Evolutionary conservation across 2,113 vertebrate species (phyloP).

Genomic region (Laticauda laticaudata): DNA sequence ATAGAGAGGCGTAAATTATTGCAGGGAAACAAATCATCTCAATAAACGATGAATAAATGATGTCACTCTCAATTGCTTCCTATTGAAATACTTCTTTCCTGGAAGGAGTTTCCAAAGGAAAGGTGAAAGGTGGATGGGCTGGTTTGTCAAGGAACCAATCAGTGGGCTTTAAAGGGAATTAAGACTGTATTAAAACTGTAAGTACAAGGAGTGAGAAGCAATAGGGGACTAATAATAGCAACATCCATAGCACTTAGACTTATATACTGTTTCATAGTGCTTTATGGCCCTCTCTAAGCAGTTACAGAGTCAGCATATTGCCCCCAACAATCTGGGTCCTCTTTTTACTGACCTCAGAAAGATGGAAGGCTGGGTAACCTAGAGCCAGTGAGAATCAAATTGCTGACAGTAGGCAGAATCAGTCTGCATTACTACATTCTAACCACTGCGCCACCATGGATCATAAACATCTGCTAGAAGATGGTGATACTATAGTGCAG

Average conservation of each 20-base stretch:
- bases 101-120: neutral
- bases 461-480: neutral
- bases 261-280: too few relatives aligned
- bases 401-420: too few relatives aligned
- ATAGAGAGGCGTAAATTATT: neutral
- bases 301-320: too few relatives aligned
- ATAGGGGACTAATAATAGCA: neutral
- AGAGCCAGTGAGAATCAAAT: too few relatives aligned
- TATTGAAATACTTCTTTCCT: neutral
- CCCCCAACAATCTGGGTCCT: too few relatives aligned
- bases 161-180: neutral
- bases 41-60: neutral
- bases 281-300: too few relatives aligned
- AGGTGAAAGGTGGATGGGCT: neutral
- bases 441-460: neutral
- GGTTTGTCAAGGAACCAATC: neutral
- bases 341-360: too few relatives aligned
- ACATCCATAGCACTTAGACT: too few relatives aligned
- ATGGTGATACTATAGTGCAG: neutral
- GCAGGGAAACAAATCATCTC: neutral
- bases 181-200: neutral
- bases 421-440: too few relatives aligned
- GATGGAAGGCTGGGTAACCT: too few relatives aligned
- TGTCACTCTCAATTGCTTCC: neutral
- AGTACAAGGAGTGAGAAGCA: neutral